Base-by-base conservation (phyloP, 1,140 invertebrate genomes). In the Pogonomyrmex barbatus region DNA sequence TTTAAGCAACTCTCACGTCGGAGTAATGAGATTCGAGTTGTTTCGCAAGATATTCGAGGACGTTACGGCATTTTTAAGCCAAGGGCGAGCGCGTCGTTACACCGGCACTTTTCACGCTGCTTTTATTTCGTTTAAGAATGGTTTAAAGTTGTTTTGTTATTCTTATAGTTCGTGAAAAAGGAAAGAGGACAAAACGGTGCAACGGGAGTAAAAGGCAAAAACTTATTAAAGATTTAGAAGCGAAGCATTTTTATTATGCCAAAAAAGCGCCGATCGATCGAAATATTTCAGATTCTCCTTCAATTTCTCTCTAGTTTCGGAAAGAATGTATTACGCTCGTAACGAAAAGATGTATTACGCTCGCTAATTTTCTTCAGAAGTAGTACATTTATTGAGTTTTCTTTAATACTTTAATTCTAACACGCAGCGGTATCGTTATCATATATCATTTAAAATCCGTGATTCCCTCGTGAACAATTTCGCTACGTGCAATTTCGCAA, bases 21-120 rank as follows among this genome's bases (percentile, higher is more conserved):
- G 33, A 30, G 36, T 81, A 68, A 81, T 45, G 52, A 81, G 50
- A 81, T 81, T 70, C 65, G 50, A 56, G 52, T 81, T 79, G 77
- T 68, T 79, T 68, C 62, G 62, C 50, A 68, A 67, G 62, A n/a
- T 79, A 54, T 54, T 79, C 62, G 36, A 33, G 47, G n/a, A 68
- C 47, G 47, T 79, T 67, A 67, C 47, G n/a, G 47, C 36, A 79
- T 79, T 79, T 67, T 79, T 67, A 79, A 68, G 62, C 36, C 62
- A 68, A 79, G 77, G 36, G 6, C n/a, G 62, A 67, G 47, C 6
- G 17, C 62, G 14, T 67, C 6, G 42, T 68, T 79, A 79, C 33
- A 30, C 12, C 8, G 50, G 12, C 36, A 79, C 62, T 68, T 45
- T 10, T n/a, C n/a, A 67, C 12, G 60, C 8, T 76, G n/a, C n/a